A percentile compares a stretch with the other conserved stretches of the same genome.
Evolutionary conservation across 2,888 invertebrate genomes (phyloP).

Genomic region (Stenichneumon culpator): DNA sequence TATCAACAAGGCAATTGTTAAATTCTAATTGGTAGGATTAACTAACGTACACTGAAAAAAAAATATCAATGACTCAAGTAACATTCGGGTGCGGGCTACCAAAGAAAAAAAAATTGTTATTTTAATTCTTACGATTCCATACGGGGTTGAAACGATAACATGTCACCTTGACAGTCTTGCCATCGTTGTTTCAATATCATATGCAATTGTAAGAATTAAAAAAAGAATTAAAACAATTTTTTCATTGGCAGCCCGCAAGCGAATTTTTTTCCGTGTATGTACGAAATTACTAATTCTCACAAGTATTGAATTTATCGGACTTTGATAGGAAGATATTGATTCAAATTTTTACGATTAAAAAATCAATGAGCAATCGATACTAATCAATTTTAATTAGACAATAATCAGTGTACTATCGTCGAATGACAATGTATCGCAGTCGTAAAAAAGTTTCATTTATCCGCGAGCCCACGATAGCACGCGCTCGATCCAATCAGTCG

Average conservation of each 20-base stretch:
- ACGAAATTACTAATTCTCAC: background rate
- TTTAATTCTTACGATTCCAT: too few relatives aligned
- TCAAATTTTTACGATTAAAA: slow-evolving; percentile 40
- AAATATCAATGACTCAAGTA: too few relatives aligned
- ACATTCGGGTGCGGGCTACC: too few relatives aligned
- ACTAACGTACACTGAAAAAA: too few relatives aligned
- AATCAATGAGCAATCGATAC: slow-evolving; percentile 15
- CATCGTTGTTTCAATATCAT: too few relatives aligned
- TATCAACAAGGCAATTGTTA: too few relatives aligned
- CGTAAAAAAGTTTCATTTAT: background rate
- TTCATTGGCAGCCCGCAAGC: background rate
- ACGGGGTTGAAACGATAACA: too few relatives aligned
- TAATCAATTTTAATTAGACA: background rate
- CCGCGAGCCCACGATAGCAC: background rate
- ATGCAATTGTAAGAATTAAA: too few relatives aligned
- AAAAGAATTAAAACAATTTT: too few relatives aligned
- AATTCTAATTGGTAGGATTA: too few relatives aligned
- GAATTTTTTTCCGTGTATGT: background rate
- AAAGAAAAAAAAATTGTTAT: too few relatives aligned
- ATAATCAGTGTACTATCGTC: background rate
- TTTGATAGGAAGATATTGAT: slow-evolving; percentile 28
- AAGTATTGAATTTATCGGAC: slow-evolving; percentile 8
- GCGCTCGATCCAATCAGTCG: background rate
- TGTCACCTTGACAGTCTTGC: too few relatives aligned
- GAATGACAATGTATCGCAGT: background rate